phyloP scores from a whole-genome alignment of 2,888 invertebrate species.

The Oscheius onirici region DNA sequence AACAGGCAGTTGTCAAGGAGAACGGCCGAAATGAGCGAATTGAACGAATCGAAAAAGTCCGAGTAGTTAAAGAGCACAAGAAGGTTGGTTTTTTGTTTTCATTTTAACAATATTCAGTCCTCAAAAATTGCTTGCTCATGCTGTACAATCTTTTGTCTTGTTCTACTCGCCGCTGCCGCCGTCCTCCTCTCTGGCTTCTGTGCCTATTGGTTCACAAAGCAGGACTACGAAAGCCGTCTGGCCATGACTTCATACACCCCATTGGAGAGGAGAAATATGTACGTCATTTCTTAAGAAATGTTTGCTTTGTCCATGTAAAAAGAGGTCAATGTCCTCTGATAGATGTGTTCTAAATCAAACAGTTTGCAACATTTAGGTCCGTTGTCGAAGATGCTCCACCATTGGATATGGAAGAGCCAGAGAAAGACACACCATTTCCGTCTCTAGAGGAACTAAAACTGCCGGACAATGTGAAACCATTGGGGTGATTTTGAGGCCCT shows the following conservation, averaged over 20 bases:
- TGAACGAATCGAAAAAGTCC: background rate
- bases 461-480: slow-evolving; percentile 9
- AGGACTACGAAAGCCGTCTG: slow-evolving; percentile 37
- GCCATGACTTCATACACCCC: slow-evolving; percentile 25
- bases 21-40: slow-evolving; percentile 17
- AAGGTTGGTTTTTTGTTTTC: slow-evolving; percentile 6
- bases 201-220: slow-evolving; percentile 48
- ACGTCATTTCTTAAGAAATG: background rate
- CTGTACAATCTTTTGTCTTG: slow-evolving; percentile 38
- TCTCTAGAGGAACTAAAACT: slow-evolving; percentile 12
- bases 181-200: slow-evolving; percentile 45
- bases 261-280: slow-evolving; percentile 29
- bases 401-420: slow-evolving; percentile 12
- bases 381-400: slow-evolving; percentile 10
- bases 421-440: slow-evolving; percentile 3
- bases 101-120: slow-evolving; percentile 5
- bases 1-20: background rate
- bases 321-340: slow-evolving; percentile 10
- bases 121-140: slow-evolving; percentile 40
- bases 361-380: slow-evolving; percentile 17
- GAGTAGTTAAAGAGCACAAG: background rate
- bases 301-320: slow-evolving; percentile 11
- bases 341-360: background rate
- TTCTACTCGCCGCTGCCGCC: slow-evolving; percentile 45
- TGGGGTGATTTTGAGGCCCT: background rate